A percentile compares a stretch with the other conserved stretches of the same genome.
These are phyloP conservation scores for Hyposmocoma kahamanoa DNA, from an alignment of 1,140 invertebrate species.

Conservation along the genomic window DNA sequence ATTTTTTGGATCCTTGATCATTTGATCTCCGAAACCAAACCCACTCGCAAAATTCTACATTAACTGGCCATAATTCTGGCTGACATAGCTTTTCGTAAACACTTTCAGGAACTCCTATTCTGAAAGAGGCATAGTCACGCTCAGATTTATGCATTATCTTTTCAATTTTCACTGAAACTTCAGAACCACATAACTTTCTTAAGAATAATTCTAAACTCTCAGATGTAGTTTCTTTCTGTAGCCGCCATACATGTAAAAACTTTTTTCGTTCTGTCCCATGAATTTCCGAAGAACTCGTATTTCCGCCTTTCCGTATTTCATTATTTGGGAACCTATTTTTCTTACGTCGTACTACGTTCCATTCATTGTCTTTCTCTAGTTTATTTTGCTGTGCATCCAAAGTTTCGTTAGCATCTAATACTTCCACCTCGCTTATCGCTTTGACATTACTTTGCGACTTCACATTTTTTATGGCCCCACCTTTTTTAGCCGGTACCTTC, in stretches of 20 bases:
- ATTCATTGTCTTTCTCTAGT: neutral
- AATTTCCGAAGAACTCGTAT: neutral
- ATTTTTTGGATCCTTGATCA: neutral
- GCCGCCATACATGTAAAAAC: neutral
- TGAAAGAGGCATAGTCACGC: neutral
- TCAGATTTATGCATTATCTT: slow-evolving; percentile 12
- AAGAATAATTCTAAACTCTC: neutral
- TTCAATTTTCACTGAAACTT: slow-evolving; percentile 8
- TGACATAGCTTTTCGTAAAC: slow-evolving; percentile 8
- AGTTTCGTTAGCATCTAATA: neutral
- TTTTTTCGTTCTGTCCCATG: neutral
- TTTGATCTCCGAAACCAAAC: slow-evolving; percentile 11
- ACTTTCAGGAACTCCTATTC: slow-evolving; percentile 10
- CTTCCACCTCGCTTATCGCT: neutral
- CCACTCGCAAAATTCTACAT: slow-evolving; percentile 12
- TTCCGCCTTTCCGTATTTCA: slow-evolving; percentile 9
- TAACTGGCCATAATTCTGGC: slow-evolving; percentile 7
- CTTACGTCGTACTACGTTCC: slow-evolving; percentile 2
- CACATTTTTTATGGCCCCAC: neutral
- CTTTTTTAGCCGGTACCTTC: neutral
- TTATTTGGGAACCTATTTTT: slow-evolving; percentile 4
- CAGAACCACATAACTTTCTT: neutral
- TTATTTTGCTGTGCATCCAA: neutral
- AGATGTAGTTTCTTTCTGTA: neutral
- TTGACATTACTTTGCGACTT: neutral